These are phyloP conservation scores for Mythimna loreyi DNA, from an alignment of 2,888 invertebrate genomes.

Conservation along the genomic window DNA sequence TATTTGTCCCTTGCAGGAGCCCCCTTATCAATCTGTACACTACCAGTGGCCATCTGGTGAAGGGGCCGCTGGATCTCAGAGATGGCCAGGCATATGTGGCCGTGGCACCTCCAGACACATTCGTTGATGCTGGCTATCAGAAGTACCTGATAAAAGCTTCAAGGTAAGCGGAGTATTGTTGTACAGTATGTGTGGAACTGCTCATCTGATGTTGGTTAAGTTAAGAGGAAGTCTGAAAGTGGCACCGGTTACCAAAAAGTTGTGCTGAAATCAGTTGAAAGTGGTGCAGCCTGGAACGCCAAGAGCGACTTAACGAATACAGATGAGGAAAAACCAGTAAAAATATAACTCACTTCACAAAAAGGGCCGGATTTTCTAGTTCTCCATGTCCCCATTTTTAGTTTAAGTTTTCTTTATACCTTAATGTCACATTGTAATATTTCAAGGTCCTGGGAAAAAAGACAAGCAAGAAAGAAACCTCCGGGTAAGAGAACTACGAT, in stretches of 20 bases:
- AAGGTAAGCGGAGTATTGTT: conserved; percentile 68
- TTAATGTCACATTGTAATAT: not conserved
- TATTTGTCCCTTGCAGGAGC: conserved; percentile 65
- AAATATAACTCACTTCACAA: too few species aligned
- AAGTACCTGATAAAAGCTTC: conserved; percentile 82
- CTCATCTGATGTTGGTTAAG: too few species aligned
- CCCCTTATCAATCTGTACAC: conserved; percentile 79
- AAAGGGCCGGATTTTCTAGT: too few species aligned
- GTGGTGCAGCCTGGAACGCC: too few species aligned
- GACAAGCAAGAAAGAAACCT: conserved; percentile 70
- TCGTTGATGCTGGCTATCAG: conserved; percentile 81
- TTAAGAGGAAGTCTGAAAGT: too few species aligned
- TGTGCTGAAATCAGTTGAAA: too few species aligned
- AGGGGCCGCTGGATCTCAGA: conserved; percentile 73
- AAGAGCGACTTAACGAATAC: too few species aligned
- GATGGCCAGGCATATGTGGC: conserved; percentile 82
- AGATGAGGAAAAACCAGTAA: too few species aligned
- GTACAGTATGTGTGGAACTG: too few species aligned
- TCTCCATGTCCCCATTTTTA: too few species aligned
- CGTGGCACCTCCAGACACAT: conserved; percentile 75
- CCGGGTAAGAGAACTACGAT: conserved; percentile 25
- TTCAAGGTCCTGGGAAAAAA: conserved; percentile 82
- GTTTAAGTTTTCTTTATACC: not conserved
- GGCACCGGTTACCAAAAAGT: too few species aligned
- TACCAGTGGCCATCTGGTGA: conserved; percentile 74